Evolutionary conservation across 1,140 invertebrate species (phyloP).

Genomic region (Archegozetes longisetosus): DNA sequence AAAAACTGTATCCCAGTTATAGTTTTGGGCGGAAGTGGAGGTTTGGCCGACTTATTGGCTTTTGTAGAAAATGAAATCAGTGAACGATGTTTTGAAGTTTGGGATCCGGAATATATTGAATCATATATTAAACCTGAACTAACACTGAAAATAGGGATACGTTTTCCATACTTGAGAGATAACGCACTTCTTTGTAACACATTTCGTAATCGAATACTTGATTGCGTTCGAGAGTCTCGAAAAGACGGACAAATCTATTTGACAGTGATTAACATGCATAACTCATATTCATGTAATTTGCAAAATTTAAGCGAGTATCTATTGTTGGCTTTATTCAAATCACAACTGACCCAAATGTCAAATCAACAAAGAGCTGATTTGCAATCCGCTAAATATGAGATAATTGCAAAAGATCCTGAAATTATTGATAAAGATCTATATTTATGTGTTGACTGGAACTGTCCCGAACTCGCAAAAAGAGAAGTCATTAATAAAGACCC

Average conservation of each 20-base stretch:
- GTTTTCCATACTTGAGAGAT: slow-evolving; percentile 25
- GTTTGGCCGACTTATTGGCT: slow-evolving; percentile 29
- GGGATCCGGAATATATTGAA: slow-evolving; percentile 27
- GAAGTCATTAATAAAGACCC: slow-evolving; percentile 30
- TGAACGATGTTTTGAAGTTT: slow-evolving; percentile 21
- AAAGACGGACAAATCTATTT: slow-evolving; percentile 25
- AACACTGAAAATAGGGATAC: slow-evolving; percentile 26
- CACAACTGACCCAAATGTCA: slow-evolving; percentile 11
- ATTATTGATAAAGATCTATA: slow-evolving; percentile 28
- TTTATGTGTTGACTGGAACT: slow-evolving; percentile 33
- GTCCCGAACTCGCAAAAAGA: slow-evolving; percentile 28
- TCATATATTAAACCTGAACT: slow-evolving; percentile 31
- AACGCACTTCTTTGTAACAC: slow-evolving; percentile 21
- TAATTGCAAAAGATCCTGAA: not conserved
- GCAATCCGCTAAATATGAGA: not conserved
- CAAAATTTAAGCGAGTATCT: slow-evolving; percentile 31
- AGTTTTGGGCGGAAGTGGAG: slow-evolving; percentile 30
- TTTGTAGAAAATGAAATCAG: slow-evolving; percentile 29
- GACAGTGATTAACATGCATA: slow-evolving; percentile 29
- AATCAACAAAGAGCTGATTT: not conserved
- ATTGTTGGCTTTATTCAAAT: slow-evolving; percentile 30
- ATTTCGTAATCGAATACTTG: slow-evolving; percentile 29
- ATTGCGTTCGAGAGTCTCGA: slow-evolving; percentile 25
- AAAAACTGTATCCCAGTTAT: slow-evolving; percentile 31
- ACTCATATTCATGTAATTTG: slow-evolving; percentile 25